Evolutionary conservation across 2,888 invertebrate genomes (phyloP), one percentile per base, ranked within the genome.

Genomic region (Lithophane semibrunnea): DNA sequence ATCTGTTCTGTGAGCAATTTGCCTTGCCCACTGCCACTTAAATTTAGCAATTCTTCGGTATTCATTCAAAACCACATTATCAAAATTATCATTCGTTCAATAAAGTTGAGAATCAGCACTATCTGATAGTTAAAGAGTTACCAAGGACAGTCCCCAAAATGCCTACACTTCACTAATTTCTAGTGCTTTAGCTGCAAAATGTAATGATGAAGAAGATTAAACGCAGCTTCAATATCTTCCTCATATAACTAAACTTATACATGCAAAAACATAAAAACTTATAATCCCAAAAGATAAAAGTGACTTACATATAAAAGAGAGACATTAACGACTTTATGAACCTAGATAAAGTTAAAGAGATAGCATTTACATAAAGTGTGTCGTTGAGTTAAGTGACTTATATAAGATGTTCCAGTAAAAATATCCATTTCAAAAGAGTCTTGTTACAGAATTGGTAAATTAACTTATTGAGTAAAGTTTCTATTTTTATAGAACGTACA

Each of bases 351-450:
- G 54, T 29, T 58, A 47, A 75, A 64, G 58, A 82, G 81, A 85
- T 83, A 82, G 49, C 75, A 76, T 83, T 83, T 83, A 85, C 85
- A 77, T 82, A 81, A 75, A 85, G 52, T 75, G 44, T 75, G 71
- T 72, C 72, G 81, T 84, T 75, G 65, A 79, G 67, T 71, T 74
- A 84, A 76, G 61, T 75, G n/a, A 42, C 56, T 66, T 84, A 58
- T 42, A 74, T 29, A 66, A 73, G 61, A 73, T 66, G 49, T 66
- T 63, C 56, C 47, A 47, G 47, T 75, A 63, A 69, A 83, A 72
- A 84, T 64, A 70, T 60, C 21, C 24, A 75, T 71, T 80, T 65
- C 63, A 42, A 61, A 71, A 49, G 60, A 64, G 37, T 29, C 8
- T 64, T 70, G 21, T 18, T 13, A n/a, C 10, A 42, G 49, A 73